Percentiles rank a stretch among this genome's conserved stretches.
Conservation (phyloP, 2,113 vertebrate species). For the Passer domesticus region DNA sequence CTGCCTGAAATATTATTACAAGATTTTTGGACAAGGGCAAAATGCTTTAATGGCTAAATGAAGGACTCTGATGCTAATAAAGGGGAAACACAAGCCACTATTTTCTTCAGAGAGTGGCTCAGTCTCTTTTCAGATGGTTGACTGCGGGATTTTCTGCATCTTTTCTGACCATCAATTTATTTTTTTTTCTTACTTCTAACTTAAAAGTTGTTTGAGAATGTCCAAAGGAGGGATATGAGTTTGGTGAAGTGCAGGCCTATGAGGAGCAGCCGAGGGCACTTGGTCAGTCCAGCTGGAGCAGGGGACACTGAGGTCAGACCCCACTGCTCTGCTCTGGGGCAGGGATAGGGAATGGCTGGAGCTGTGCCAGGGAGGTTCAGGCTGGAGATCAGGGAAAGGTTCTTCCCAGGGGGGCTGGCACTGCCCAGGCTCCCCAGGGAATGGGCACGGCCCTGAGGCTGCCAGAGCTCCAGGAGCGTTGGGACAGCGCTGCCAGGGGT, state of each 20-base stretch:
- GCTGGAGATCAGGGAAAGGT: rapidly evolving
- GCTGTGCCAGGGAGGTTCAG: rapidly evolving
- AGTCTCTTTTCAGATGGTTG: not conserved
- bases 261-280: not conserved
- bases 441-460: not conserved
- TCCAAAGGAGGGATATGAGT: not conserved
- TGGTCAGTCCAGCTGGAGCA: not conserved
- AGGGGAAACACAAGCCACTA: not conserved
- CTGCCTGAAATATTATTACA: not conserved
- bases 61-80: not conserved
- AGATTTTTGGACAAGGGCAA: not conserved
- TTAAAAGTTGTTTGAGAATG: not conserved
- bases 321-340: not conserved
- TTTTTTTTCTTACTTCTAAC: not conserved
- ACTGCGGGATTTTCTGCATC: not conserved
- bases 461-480: not conserved
- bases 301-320: not conserved
- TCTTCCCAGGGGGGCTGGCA: not conserved
- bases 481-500: not conserved
- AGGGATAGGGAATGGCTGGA: not conserved
- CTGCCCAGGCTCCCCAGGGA: not conserved
- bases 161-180: not conserved
- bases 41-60: not conserved
- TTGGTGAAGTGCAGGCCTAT: not conserved
- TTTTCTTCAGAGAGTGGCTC: not conserved